Evolutionary conservation across 2,797 vertebrate genomes (phyloP).

Genomic region (Myotis planiceps): DNA sequence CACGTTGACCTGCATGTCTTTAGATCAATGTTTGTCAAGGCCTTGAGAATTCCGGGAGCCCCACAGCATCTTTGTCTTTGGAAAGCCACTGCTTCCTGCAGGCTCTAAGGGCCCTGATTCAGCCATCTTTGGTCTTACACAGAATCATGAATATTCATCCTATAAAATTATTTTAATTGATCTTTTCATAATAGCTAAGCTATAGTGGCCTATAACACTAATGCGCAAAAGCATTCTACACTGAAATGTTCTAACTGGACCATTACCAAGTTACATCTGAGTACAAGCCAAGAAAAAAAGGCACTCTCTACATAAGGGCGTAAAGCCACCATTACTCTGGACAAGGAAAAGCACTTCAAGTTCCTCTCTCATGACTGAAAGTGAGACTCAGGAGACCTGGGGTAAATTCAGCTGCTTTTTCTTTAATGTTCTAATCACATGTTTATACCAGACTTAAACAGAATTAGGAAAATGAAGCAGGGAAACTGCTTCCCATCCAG

Average conservation of each 20-base stretch:
- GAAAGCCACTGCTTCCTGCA: slow-evolving; percentile 19
- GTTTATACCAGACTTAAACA: slow-evolving; percentile 9
- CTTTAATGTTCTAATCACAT: background rate
- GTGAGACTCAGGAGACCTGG: background rate
- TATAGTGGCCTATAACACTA: background rate
- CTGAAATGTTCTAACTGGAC: background rate
- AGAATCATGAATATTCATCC: background rate
- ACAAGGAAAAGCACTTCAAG: background rate
- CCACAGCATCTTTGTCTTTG: background rate
- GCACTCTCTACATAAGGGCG: background rate
- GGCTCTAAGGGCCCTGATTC: background rate
- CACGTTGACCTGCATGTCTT: background rate
- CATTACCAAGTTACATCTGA: background rate
- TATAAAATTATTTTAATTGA: slow-evolving; percentile 3
- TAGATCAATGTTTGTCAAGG: background rate
- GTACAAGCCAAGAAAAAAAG: slow-evolving; percentile 11
- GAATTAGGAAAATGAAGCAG: background rate
- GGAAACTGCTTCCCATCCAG: background rate
- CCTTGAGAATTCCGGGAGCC: background rate
- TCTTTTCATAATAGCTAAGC: slow-evolving; percentile 22
- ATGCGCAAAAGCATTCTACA: background rate
- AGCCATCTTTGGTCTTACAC: background rate
- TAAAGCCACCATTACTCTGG: background rate
- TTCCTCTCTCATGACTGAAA: background rate
- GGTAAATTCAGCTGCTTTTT: background rate